These are phyloP conservation scores for Apoda limacodes DNA, from an alignment of 2,888 invertebrate genomes.

Conservation along the genomic window DNA sequence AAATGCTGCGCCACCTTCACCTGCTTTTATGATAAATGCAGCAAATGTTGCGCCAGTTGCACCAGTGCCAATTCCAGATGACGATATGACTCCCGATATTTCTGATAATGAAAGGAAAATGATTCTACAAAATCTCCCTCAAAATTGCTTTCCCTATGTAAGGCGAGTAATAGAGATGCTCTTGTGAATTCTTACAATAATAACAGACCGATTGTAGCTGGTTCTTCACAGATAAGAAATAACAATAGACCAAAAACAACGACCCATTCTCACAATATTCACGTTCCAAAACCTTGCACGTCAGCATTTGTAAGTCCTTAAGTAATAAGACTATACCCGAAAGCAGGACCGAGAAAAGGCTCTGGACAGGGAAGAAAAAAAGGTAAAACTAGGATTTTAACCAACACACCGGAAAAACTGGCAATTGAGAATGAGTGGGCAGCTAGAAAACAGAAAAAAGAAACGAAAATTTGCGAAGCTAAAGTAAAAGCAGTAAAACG, in stretches of 20 bases:
- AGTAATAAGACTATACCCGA: too few relatives aligned
- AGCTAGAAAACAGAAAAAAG: conserved; percentile 10
- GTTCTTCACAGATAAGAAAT: too few relatives aligned
- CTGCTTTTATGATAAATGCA: too few relatives aligned
- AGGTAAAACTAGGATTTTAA: conserved; percentile 18
- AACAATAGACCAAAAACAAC: too few relatives aligned
- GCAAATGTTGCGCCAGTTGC: too few relatives aligned
- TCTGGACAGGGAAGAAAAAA: conserved; percentile 18
- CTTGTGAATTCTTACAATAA: conserved; percentile 2
- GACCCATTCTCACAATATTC: not conserved
- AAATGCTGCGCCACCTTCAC: too few relatives aligned
- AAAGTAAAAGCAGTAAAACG: conserved; percentile 11
- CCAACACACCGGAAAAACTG: too few relatives aligned
- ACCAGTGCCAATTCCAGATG: too few relatives aligned
- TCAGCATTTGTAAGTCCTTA: conserved; percentile 8
- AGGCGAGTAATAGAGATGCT: conserved; percentile 4
- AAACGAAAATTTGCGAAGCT: conserved; percentile 7
- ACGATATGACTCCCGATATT: conserved; percentile 1
- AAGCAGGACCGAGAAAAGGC: too few relatives aligned
- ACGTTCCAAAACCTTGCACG: conserved; percentile 4
- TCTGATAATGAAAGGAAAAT: conserved; percentile 3
- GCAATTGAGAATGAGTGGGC: conserved; percentile 18
- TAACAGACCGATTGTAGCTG: too few relatives aligned
- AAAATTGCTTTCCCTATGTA: conserved; percentile 1
- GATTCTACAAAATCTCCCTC: conserved; percentile 1